Evolutionary conservation across 2,113 vertebrate genomes (phyloP).

Genomic region (Penelope pileata): DNA sequence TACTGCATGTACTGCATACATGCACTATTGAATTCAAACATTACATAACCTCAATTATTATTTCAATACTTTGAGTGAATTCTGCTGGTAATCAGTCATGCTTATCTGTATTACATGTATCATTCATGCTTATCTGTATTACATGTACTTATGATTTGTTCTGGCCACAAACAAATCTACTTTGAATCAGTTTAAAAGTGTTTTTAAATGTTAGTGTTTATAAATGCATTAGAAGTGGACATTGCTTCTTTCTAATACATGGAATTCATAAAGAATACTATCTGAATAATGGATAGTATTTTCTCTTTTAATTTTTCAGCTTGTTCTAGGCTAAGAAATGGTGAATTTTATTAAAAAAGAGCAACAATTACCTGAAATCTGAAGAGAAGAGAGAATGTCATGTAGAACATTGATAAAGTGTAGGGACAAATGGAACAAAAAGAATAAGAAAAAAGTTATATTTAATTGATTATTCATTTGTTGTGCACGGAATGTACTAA

Average conservation of each 20-base stretch:
- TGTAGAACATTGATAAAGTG: not conserved
- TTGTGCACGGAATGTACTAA: not conserved
- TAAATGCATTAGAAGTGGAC: not conserved
- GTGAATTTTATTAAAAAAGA: not conserved
- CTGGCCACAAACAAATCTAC: not conserved
- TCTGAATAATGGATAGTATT: not conserved
- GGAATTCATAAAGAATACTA: not conserved
- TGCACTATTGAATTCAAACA: not conserved
- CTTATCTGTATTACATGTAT: not conserved
- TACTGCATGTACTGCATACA: not conserved
- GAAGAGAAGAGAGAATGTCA: not conserved
- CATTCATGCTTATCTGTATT: not conserved
- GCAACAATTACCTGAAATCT: not conserved
- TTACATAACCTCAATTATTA: not conserved
- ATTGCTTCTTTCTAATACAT: not conserved
- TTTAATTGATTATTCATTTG: slow-evolving; percentile 32
- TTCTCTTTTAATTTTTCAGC: not conserved
- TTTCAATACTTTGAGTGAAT: not conserved
- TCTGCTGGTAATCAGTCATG: not conserved
- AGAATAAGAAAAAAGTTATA: not conserved
- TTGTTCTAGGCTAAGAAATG: not conserved
- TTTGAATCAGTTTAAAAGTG: not conserved
- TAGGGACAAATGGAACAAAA: not conserved
- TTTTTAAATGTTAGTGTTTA: not conserved
- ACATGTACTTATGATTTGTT: not conserved